Conservation (phyloP, 2,888 invertebrate genomes). For the Apodemia zela region DNA sequence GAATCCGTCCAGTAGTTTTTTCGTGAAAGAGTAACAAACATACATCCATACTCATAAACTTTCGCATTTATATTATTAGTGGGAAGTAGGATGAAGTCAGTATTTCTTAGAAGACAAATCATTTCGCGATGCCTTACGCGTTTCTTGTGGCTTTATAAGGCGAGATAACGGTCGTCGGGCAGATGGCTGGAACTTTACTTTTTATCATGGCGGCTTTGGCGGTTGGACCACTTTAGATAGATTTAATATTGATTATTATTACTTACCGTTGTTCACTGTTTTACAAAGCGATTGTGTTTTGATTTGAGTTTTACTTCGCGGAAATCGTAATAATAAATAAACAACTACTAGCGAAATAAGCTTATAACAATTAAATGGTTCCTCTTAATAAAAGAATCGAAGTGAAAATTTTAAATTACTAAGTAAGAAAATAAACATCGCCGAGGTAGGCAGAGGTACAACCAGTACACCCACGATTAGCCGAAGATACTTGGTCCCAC, state of each 20-base stretch:
- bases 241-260: slow-evolving; percentile 14
- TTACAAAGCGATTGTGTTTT: neutral
- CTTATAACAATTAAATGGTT: neutral
- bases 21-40: no score
- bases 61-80: no score
- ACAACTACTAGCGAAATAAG: neutral
- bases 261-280: slow-evolving; percentile 13
- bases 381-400: no score
- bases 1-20: no score
- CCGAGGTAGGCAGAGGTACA: no score
- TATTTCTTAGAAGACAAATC: slow-evolving; percentile 3
- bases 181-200: slow-evolving; percentile 4
- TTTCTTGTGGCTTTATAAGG: slow-evolving; percentile 13
- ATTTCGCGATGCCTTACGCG: slow-evolving; percentile 8
- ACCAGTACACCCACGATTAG: no score
- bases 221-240: slow-evolving; percentile 8
- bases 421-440: no score
- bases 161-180: neutral
- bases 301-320: neutral
- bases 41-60: no score
- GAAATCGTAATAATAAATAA: neutral
- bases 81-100: neutral
- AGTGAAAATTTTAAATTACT: no score
- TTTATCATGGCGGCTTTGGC: neutral
- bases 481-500: no score